Conservation (phyloP, 1,140 invertebrate species). For the Zaprionus ornatus region DNA sequence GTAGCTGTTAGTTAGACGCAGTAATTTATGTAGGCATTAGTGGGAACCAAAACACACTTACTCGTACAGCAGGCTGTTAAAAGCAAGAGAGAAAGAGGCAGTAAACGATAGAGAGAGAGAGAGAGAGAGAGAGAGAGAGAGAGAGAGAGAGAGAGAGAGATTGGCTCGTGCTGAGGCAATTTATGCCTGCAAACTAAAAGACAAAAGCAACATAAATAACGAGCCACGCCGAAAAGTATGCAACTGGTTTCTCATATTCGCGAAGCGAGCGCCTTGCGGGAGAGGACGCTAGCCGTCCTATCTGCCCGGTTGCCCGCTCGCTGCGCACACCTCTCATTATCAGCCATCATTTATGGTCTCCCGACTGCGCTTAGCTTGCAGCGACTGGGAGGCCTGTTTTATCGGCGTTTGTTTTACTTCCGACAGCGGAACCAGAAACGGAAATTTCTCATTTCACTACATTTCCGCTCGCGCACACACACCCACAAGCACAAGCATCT, state of each 20-base stretch:
- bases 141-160: not conserved
- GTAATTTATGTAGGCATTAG: slow-evolving; percentile 79
- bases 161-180: slow-evolving; percentile 30
- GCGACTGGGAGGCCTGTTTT: slow-evolving; percentile 55
- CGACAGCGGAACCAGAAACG: slow-evolving; percentile 78
- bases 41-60: slow-evolving; percentile 58
- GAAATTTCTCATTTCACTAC: slow-evolving; percentile 82
- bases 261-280: not conserved
- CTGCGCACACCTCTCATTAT: slow-evolving; percentile 55
- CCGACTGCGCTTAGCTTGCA: slow-evolving; percentile 29
- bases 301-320: not conserved
- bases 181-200: slow-evolving; percentile 52
- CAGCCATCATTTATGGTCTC: slow-evolving; percentile 68
- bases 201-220: slow-evolving; percentile 70
- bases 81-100: not conserved
- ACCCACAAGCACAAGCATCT: slow-evolving; percentile 26
- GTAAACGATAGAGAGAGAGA: not conserved
- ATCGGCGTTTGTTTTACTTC: slow-evolving; percentile 81
- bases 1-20: slow-evolving; percentile 60
- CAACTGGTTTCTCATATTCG: slow-evolving; percentile 71
- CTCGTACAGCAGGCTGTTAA: slow-evolving; percentile 1
- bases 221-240: slow-evolving; percentile 56
- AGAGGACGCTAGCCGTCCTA: not conserved
- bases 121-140: not conserved
- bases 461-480: slow-evolving; percentile 66